A percentile compares a stretch with the other conserved stretches of the same genome.
Conservation (phyloP, 2,797 vertebrate species). For the Chelmon rostratus region DNA sequence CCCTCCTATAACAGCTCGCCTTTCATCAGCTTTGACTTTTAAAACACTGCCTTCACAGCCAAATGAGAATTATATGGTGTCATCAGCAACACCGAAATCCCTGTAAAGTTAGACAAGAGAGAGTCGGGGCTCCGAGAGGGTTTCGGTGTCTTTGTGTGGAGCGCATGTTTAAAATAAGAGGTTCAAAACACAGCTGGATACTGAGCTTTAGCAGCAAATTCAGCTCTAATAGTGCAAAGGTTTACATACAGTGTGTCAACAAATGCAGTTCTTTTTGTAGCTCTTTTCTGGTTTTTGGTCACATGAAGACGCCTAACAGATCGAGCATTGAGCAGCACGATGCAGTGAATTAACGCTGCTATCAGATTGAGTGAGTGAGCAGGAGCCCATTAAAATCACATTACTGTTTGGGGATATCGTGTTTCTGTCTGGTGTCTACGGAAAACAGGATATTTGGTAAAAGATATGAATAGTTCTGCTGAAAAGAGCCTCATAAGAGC, state of each 20-base stretch:
- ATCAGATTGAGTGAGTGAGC: slow-evolving; percentile 53
- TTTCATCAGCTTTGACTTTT: slow-evolving; percentile 70
- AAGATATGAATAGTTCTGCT: slow-evolving; percentile 55
- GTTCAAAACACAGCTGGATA: slow-evolving; percentile 17
- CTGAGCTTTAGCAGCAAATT: neutral
- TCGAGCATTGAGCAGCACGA: slow-evolving; percentile 29
- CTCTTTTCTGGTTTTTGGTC: slow-evolving; percentile 71
- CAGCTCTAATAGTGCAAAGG: neutral
- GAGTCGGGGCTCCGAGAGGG: neutral
- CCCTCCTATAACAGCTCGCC: slow-evolving; percentile 44
- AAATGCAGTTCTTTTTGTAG: no score
- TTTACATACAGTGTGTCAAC: neutral
- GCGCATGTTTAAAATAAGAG: neutral
- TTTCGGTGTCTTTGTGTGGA: neutral
- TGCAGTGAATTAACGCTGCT: slow-evolving; percentile 35
- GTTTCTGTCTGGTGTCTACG: slow-evolving; percentile 75
- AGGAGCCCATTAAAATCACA: slow-evolving; percentile 80
- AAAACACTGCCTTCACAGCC: slow-evolving; percentile 65
- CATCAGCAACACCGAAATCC: slow-evolving; percentile 59
- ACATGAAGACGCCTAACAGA: slow-evolving; percentile 55
- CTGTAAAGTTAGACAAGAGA: slow-evolving; percentile 46
- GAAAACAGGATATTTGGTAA: slow-evolving; percentile 62
- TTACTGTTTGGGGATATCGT: slow-evolving; percentile 70
- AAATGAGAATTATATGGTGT: slow-evolving; percentile 72
- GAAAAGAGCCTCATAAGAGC: slow-evolving; percentile 54